Evolutionary conservation across 2,797 vertebrate genomes (phyloP).

Genomic region (Anolis apletophallus): DNA sequence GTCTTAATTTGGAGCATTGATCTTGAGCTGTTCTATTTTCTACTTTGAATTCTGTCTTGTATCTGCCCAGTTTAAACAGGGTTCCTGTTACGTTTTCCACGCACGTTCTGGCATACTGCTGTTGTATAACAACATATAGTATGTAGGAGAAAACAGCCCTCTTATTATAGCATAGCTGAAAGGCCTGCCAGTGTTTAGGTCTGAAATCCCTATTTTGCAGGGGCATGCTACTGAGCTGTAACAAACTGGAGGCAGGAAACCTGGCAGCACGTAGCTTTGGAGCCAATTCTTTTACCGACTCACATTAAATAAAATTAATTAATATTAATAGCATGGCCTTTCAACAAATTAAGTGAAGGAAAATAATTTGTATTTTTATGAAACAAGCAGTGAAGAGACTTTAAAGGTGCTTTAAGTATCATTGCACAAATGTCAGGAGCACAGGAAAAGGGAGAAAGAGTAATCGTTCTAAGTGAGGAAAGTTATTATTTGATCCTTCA

Average conservation of each 20-base stretch:
- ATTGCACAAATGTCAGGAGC: conserved; percentile 24
- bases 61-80: conserved; percentile 65
- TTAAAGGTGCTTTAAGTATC: conserved; percentile 31
- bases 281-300: conserved; percentile 74
- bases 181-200: conserved; percentile 77
- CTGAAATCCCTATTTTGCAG: conserved; percentile 77
- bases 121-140: conserved; percentile 73
- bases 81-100: conserved; percentile 69
- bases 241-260: conserved; percentile 79
- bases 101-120: conserved; percentile 67
- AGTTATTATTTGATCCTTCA: conserved; percentile 20
- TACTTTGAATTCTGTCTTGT: conserved; percentile 72
- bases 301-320: conserved; percentile 71
- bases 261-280: conserved; percentile 71
- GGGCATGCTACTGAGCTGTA: conserved; percentile 75
- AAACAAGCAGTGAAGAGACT: conserved; percentile 57
- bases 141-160: conserved; percentile 71
- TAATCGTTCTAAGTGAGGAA: conserved; percentile 33
- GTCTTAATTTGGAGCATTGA: conserved; percentile 68
- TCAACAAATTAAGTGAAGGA: conserved; percentile 62
- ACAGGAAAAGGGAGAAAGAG: conserved; percentile 3
- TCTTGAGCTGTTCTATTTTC: conserved; percentile 74
- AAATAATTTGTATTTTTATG: conserved; percentile 59
- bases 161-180: conserved; percentile 72
- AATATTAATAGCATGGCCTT: conserved; percentile 75